Conservation (phyloP, 2,888 invertebrate species). For the Trachelus tabidus region DNA sequence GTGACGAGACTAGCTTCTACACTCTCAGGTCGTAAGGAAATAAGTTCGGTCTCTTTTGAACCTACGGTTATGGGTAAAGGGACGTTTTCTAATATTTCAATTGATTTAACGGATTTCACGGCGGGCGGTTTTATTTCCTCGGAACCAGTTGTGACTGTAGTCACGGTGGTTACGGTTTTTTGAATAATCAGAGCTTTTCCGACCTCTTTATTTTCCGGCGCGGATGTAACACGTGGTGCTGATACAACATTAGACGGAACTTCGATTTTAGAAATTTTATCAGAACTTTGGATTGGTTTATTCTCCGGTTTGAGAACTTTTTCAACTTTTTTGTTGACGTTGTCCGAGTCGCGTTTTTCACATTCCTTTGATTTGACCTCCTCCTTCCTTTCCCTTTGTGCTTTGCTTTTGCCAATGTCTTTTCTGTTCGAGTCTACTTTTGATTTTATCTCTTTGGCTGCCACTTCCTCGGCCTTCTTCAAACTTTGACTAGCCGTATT, state of each 20-base stretch:
- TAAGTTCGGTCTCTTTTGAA: conserved; percentile 48
- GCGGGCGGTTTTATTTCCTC: conserved; percentile 40
- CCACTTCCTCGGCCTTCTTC: not conserved
- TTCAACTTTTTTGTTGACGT: not conserved
- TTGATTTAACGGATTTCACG: conserved; percentile 40
- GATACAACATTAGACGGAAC: not conserved
- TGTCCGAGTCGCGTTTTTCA: not conserved
- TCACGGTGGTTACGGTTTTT: conserved; percentile 38
- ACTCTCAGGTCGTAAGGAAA: conserved; percentile 53
- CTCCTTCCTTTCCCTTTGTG: conserved; percentile 8
- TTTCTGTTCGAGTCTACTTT: conserved; percentile 1
- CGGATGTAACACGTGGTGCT: not conserved
- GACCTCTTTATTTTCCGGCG: conserved; percentile 14
- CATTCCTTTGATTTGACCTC: conserved; percentile 6
- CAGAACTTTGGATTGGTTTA: conserved; percentile 7
- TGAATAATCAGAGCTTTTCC: conserved; percentile 43
- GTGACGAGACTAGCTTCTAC: conserved; percentile 57
- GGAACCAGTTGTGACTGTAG: conserved; percentile 30
- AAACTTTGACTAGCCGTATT: not conserved
- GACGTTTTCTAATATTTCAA: conserved; percentile 44
- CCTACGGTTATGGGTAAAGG: conserved; percentile 37
- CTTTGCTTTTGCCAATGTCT: not conserved
- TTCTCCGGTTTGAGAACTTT: not conserved
- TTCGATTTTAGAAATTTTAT: not conserved
- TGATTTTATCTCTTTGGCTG: not conserved